Percentiles rank a stretch among this genome's conserved stretches.
Conservation (phyloP, 2,113 vertebrate genomes). For the Chitala chitala region DNA sequence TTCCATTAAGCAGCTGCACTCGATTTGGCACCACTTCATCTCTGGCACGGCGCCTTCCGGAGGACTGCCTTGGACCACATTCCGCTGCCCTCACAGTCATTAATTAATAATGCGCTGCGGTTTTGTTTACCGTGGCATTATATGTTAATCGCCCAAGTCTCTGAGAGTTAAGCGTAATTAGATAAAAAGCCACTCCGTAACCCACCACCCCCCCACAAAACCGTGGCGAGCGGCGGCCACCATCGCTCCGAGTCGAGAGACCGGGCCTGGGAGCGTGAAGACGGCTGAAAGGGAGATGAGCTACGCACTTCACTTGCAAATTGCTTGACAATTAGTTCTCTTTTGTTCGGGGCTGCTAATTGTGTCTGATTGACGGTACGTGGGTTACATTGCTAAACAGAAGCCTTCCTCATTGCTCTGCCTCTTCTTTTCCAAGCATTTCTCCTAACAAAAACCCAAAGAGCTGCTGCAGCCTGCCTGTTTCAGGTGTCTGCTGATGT, state of each 20-base stretch:
- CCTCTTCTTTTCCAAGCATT: neutral
- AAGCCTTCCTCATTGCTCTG: neutral
- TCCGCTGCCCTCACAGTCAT: slow-evolving; percentile 45
- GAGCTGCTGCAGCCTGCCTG: neutral
- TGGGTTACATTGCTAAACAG: neutral
- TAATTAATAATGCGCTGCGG: slow-evolving; percentile 56
- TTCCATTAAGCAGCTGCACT: slow-evolving; percentile 63
- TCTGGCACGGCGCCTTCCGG: slow-evolving; percentile 49
- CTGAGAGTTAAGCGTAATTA: slow-evolving; percentile 24
- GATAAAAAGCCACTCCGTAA: slow-evolving; percentile 7
- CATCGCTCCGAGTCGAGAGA: neutral
- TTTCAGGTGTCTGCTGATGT: neutral
- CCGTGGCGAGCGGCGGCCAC: neutral
- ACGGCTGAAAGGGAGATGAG: neutral
- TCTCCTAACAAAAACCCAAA: neutral
- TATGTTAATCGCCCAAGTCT: slow-evolving; percentile 44
- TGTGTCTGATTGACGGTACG: neutral
- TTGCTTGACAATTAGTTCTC: neutral
- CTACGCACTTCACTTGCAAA: neutral
- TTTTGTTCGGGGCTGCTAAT: slow-evolving; percentile 19
- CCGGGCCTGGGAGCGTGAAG: neutral
- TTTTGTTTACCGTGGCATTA: slow-evolving; percentile 53
- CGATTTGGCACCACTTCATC: slow-evolving; percentile 53
- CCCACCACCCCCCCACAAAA: neutral
- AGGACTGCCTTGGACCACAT: slow-evolving; percentile 44